Evolutionary conservation across 2,888 invertebrate genomes (phyloP).

Genomic region (Lasioglossum morio): DNA sequence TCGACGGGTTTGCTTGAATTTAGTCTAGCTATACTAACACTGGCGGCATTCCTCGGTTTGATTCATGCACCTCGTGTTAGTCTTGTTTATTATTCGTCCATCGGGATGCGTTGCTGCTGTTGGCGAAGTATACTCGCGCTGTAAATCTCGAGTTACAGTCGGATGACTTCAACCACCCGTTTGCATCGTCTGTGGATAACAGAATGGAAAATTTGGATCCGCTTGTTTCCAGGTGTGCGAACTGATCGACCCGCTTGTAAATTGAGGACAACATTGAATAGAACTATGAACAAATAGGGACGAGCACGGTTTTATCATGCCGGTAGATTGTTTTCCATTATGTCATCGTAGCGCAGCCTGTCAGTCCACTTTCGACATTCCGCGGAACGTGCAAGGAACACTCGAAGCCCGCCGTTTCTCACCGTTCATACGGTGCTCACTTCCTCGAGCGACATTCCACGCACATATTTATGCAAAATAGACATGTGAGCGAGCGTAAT

Average conservation of each 20-base stretch:
- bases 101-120: not conserved
- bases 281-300: not conserved
- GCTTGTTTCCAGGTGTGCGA: not conserved
- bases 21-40: not conserved
- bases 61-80: not conserved
- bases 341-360: not conserved
- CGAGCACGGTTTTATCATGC: not conserved
- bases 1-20: constrained; percentile 5
- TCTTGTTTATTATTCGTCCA: constrained; percentile 36
- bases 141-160: not conserved
- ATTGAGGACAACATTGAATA: not conserved
- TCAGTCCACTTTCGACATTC: constrained; percentile 2
- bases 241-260: not conserved
- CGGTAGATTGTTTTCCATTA: constrained; percentile 9
- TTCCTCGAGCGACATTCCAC: constrained; percentile 39
- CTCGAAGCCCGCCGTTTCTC: constrained; percentile 2
- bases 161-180: not conserved
- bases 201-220: not conserved
- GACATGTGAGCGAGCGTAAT: constrained; percentile 15
- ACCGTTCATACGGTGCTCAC: not conserved
- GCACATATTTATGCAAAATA: constrained; percentile 39
- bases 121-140: not conserved
- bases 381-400: constrained; percentile 1
- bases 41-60: not conserved
- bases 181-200: not conserved